Percentiles rank a stretch among this genome's conserved stretches.
These are phyloP conservation scores for Drosophila takahashii DNA, from an alignment of 1,140 invertebrate species.

Conservation along the genomic window DNA sequence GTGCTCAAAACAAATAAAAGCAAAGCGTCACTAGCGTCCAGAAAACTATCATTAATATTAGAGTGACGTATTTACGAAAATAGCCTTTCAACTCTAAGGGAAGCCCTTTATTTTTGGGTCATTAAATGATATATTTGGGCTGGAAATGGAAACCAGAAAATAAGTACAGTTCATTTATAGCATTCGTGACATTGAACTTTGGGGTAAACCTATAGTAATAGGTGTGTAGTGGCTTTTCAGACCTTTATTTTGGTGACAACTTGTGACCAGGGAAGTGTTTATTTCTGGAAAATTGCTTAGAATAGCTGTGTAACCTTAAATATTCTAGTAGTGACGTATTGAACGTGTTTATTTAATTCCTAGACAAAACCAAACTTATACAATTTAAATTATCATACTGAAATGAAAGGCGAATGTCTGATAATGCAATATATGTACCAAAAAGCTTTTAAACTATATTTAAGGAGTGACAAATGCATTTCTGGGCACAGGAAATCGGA, in stretches of 20 bases:
- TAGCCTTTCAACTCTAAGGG: slow-evolving; percentile 7
- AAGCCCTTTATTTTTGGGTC: neutral
- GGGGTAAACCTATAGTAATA: neutral
- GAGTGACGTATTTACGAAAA: slow-evolving; percentile 41
- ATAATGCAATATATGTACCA: neutral
- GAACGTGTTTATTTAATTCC: too few species aligned
- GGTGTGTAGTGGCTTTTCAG: neutral
- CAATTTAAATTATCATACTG: too few species aligned
- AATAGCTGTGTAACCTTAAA: too few species aligned
- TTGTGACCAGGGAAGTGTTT: neutral
- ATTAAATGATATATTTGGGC: too few species aligned
- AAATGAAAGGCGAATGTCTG: too few species aligned
- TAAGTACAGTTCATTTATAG: neutral
- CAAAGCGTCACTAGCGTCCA: slow-evolving; percentile 49
- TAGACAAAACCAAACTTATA: too few species aligned
- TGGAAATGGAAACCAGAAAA: neutral
- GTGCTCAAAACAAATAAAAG: slow-evolving; percentile 56
- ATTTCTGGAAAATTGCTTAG: neutral
- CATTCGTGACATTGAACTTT: slow-evolving; percentile 16
- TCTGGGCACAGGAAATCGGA: neutral
- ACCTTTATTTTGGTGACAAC: neutral
- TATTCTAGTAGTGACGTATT: too few species aligned
- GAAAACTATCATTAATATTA: slow-evolving; percentile 57
- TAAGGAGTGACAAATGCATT: neutral
- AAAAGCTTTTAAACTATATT: neutral